Evolutionary conservation across 2,888 invertebrate species (phyloP).

Genomic region (Sarcophaga variegata): DNA sequence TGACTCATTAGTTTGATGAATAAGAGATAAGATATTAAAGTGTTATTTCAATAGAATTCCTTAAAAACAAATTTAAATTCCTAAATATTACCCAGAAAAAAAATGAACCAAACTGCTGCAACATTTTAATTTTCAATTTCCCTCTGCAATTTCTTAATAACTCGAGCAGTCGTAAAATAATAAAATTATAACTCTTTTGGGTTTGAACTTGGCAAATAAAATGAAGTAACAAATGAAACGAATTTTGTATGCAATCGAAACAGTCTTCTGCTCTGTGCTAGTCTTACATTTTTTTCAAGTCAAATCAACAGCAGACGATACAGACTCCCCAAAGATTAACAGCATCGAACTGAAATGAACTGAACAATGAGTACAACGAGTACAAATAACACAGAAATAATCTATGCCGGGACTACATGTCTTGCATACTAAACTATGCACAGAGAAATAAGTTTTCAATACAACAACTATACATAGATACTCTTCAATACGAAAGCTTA

Average conservation of each 20-base stretch:
- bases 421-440: constrained; percentile 49
- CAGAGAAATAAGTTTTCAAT: constrained; percentile 14
- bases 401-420: constrained; percentile 55
- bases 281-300: not conserved
- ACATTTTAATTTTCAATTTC: not conserved
- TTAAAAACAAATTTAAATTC: too few relatives aligned
- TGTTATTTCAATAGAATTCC: too few relatives aligned
- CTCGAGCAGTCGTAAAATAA: constrained; percentile 56
- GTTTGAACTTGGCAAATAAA: constrained; percentile 61
- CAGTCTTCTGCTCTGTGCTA: not conserved
- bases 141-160: constrained; percentile 39
- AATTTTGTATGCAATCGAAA: constrained; percentile 45
- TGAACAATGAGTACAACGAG: constrained; percentile 4
- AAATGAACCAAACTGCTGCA: too few relatives aligned
- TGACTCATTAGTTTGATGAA: too few relatives aligned
- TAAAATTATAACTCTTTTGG: constrained; percentile 66
- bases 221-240: constrained; percentile 63
- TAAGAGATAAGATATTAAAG: too few relatives aligned
- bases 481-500: not conserved
- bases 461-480: constrained; percentile 31
- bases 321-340: constrained; percentile 65
- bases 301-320: constrained; percentile 58
- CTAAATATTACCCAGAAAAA: too few relatives aligned
- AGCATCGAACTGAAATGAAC: constrained; percentile 10
- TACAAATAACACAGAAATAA: constrained; percentile 63